These are phyloP conservation scores for Microctenopoma steveboyesi DNA, from an alignment of 2,797 vertebrate species.

Conservation along the genomic window DNA sequence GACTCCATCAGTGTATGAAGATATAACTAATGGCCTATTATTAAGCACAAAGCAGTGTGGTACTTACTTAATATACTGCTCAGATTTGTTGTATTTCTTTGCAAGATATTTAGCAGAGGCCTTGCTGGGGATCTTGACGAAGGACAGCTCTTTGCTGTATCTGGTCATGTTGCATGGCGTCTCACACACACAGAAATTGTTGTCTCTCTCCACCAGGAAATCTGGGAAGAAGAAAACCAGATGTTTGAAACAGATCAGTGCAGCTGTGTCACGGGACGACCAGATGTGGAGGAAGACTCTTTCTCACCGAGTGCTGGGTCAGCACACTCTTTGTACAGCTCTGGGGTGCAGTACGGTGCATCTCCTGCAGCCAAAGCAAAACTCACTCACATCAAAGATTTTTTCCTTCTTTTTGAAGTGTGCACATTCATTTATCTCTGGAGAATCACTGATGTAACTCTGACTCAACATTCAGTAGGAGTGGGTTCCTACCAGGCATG, in stretches of 20 bases:
- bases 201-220: constrained; percentile 97
- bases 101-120: constrained; percentile 97
- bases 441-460: constrained; percentile 9
- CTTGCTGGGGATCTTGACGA: constrained; percentile 99
- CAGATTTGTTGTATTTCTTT: constrained; percentile 99
- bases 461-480: neutral
- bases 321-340: constrained; percentile 98
- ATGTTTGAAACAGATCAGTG: constrained; percentile 35
- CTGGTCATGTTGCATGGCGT: constrained; percentile 98
- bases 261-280: constrained; percentile 3
- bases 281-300: constrained; percentile 21
- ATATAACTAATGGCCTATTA: neutral
- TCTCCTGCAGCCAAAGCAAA: constrained; percentile 85
- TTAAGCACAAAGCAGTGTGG: neutral
- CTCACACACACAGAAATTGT: constrained; percentile 94
- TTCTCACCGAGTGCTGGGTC: constrained; percentile 94
- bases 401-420: neutral
- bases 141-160: constrained; percentile 97
- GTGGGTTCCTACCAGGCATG: constrained; percentile 90
- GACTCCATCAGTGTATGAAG: neutral
- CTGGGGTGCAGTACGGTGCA: constrained; percentile 95
- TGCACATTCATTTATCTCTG: constrained; percentile 1
- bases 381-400: constrained; percentile 25
- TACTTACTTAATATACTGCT: constrained; percentile 95
- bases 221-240: constrained; percentile 79